Conservation (phyloP, 1,140 invertebrate species). For the Pogonognathellus flavescens region DNA sequence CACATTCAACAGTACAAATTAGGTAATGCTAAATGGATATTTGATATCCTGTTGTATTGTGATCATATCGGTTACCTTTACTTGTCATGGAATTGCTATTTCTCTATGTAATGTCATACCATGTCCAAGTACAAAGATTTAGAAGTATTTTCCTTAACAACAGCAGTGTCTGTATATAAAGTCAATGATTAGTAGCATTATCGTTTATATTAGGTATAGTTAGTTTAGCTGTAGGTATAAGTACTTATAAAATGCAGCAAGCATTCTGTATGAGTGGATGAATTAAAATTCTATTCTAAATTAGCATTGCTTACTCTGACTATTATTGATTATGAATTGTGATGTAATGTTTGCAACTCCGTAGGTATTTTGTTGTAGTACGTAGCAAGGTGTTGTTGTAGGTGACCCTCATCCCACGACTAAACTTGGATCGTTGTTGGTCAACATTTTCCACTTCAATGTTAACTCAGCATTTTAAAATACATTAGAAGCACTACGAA, state of each 20-base stretch:
- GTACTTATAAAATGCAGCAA: too few species aligned
- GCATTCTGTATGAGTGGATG: too few species aligned
- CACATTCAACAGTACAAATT: conserved; percentile 33
- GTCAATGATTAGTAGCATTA: too few species aligned
- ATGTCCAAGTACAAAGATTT: conserved; percentile 4
- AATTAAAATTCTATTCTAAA: not conserved
- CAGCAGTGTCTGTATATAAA: too few species aligned
- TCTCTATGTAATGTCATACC: conserved; percentile 4
- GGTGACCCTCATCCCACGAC: conserved; percentile 33
- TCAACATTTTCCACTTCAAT: conserved; percentile 36
- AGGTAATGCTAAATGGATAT: conserved; percentile 24
- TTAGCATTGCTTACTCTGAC: not conserved
- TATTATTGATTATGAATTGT: conserved; percentile 35
- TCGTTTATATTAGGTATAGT: too few species aligned
- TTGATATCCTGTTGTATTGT: conserved; percentile 34
- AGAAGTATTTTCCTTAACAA: too few species aligned
- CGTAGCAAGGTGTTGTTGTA: not conserved
- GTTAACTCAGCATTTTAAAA: conserved; percentile 17
- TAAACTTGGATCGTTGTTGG: conserved; percentile 30
- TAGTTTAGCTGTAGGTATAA: too few species aligned
- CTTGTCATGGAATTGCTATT: not conserved
- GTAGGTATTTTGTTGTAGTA: not conserved
- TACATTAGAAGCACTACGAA: not conserved
- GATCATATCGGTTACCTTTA: conserved; percentile 8
- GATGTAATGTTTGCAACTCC: not conserved